These are phyloP conservation scores for Pangasianodon hypophthalmus DNA, from an alignment of 2,113 vertebrate species.

Conservation along the genomic window DNA sequence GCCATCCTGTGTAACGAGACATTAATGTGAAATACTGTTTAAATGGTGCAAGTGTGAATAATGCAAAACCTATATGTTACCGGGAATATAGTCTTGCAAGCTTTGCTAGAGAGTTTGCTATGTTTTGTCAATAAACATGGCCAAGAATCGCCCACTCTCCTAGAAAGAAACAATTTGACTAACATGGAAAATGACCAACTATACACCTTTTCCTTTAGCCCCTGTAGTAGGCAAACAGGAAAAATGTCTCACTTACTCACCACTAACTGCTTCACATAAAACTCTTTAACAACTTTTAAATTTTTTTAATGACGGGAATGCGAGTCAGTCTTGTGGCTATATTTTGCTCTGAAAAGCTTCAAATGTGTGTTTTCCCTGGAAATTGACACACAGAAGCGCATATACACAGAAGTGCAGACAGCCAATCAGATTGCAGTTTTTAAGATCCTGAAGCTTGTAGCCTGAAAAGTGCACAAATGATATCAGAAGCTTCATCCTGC, in stretches of 20 bases:
- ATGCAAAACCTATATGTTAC: neutral
- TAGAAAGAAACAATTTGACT: neutral
- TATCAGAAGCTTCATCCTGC: neutral
- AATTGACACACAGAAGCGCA: neutral
- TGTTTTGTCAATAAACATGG: neutral
- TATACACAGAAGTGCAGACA: neutral
- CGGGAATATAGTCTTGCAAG: neutral
- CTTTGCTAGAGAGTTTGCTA: neutral
- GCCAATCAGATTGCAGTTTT: neutral
- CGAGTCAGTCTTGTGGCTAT: neutral
- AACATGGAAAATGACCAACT: neutral
- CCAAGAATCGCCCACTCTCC: neutral
- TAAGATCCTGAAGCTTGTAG: neutral
- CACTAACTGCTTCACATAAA: neutral
- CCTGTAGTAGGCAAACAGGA: neutral
- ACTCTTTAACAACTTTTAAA: neutral
- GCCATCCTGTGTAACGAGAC: neutral
- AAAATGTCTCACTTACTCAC: neutral
- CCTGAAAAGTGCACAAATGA: neutral
- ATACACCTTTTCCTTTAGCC: neutral
- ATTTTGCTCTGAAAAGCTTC: neutral
- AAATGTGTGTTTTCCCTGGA: neutral
- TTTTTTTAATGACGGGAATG: neutral
- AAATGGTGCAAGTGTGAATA: neutral
- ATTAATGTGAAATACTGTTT: neutral